Conservation (phyloP, 2,888 invertebrate species). For the Boloria euphrosyne region DNA sequence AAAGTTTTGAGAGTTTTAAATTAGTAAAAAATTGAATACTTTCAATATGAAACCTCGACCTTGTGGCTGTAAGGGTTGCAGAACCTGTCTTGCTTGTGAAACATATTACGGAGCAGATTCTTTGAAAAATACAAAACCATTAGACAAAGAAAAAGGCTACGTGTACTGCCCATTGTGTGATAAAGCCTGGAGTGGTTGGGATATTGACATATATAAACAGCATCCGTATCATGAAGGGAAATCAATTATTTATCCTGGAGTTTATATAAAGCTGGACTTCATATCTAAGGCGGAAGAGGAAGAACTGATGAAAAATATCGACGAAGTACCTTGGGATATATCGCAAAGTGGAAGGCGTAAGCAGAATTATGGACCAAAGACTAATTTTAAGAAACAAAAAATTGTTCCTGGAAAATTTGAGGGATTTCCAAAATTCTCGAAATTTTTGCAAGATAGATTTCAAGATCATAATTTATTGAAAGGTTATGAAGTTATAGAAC, state of each 20-base stretch:
- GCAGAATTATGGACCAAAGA: slow-evolving; percentile 99
- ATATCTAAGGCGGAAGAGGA: slow-evolving; percentile 87
- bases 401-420: slow-evolving; percentile 88
- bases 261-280: slow-evolving; percentile 88
- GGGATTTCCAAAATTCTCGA: slow-evolving; percentile 92
- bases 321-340: slow-evolving; percentile 91
- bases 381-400: slow-evolving; percentile 97
- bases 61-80: slow-evolving; percentile 96
- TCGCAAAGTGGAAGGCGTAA: slow-evolving; percentile 98
- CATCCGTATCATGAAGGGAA: slow-evolving; percentile 87
- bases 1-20: not conserved
- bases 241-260: slow-evolving; percentile 85
- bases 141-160: slow-evolving; percentile 82
- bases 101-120: slow-evolving; percentile 76
- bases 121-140: slow-evolving; percentile 59
- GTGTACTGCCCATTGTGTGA: slow-evolving; percentile 90
- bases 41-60: slow-evolving; percentile 77
- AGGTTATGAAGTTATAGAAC: slow-evolving; percentile 93
- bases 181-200: slow-evolving; percentile 89
- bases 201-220: slow-evolving; percentile 78
- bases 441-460: slow-evolving; percentile 90
- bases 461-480: slow-evolving; percentile 81
- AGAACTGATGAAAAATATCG: slow-evolving; percentile 85
- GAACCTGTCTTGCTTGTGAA: slow-evolving; percentile 95
- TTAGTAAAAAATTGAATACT: slow-evolving; percentile 24